phyloP scores from a whole-genome alignment of 1,140 invertebrate genomes.

The Neodiprion pinetum region DNA sequence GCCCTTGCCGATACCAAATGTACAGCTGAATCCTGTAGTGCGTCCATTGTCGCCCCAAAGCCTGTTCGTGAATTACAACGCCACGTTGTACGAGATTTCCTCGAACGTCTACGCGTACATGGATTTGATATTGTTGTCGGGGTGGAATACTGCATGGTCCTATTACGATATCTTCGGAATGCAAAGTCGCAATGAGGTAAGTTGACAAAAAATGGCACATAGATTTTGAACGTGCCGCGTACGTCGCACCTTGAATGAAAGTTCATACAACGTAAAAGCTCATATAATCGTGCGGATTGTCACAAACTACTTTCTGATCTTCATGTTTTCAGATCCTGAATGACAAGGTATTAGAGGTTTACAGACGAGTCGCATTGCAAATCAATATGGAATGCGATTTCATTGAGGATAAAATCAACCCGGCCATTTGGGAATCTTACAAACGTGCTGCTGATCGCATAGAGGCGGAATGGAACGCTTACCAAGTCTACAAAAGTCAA shows the following conservation, averaged over 20 bases:
- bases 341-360: background rate
- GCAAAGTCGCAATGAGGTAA: background rate
- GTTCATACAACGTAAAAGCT: background rate
- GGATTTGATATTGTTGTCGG: background rate
- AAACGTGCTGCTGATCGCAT: background rate
- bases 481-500: background rate
- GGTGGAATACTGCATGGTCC: background rate
- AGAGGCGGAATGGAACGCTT: background rate
- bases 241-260: background rate
- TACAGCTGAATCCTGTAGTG: background rate
- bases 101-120: background rate
- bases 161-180: background rate
- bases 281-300: background rate
- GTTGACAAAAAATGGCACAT: background rate
- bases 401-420: background rate
- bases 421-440: background rate
- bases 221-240: background rate
- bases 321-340: background rate
- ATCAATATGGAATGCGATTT: background rate
- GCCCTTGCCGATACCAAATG: background rate
- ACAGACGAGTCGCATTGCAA: background rate
- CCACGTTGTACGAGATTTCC: background rate
- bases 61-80: background rate
- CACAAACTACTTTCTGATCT: background rate
- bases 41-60: background rate